These are phyloP conservation scores for Pollimyrus isidori DNA, from an alignment of 2,113 vertebrate genomes.

Conservation along the genomic window DNA sequence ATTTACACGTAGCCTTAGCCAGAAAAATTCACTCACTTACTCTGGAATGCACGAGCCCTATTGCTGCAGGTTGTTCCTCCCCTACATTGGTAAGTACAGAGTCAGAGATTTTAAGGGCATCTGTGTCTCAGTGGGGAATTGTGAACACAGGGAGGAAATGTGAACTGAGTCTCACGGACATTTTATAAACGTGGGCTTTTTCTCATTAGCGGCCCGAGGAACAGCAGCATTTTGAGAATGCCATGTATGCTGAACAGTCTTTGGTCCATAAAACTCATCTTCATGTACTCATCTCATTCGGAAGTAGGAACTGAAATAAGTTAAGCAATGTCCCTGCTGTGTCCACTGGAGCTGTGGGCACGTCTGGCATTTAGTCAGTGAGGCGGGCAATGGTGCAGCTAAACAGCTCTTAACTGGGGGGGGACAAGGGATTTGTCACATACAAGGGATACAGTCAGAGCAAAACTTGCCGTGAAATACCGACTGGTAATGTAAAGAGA, in stretches of 20 bases:
- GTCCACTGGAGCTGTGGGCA: neutral
- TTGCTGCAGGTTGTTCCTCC: neutral
- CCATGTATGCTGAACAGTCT: neutral
- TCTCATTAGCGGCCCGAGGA: neutral
- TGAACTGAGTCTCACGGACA: neutral
- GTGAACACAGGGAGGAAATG: neutral
- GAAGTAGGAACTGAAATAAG: neutral
- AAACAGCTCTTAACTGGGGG: neutral
- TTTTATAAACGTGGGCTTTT: neutral
- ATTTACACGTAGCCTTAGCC: neutral
- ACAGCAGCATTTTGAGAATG: neutral
- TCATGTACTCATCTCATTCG: neutral
- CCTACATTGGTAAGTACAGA: neutral
- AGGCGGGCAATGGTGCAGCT: neutral
- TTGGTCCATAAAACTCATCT: neutral
- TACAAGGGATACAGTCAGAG: neutral
- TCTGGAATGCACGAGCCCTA: neutral
- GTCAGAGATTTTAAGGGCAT: neutral
- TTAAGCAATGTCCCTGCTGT: neutral
- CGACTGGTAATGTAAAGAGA: neutral
- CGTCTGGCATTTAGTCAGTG: neutral
- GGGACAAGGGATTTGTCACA: neutral
- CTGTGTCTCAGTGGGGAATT: neutral
- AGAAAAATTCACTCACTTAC: neutral
- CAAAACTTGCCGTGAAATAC: neutral